Evolutionary conservation across 2,797 vertebrate species (phyloP).

Genomic region (Pogoniulus pusillus): DNA sequence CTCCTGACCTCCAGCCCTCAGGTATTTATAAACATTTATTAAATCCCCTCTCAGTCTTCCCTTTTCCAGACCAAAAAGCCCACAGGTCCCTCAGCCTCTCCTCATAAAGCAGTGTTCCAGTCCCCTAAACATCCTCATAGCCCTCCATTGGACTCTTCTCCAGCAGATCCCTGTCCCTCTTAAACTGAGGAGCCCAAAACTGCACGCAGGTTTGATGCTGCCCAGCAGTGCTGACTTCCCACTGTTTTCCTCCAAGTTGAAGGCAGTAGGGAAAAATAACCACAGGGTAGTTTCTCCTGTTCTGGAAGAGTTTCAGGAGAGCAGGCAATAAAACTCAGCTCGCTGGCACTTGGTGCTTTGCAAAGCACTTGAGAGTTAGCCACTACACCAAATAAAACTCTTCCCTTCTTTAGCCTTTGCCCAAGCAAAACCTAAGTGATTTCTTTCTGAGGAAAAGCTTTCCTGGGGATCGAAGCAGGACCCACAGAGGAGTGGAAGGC

Average conservation of each 20-base stretch:
- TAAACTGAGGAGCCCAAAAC: no score
- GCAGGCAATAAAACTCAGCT: not conserved
- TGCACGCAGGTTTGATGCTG: not conserved
- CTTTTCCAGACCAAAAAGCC: no score
- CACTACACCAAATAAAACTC: not conserved
- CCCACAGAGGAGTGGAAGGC: no score
- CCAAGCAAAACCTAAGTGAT: not conserved
- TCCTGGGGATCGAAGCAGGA: not conserved
- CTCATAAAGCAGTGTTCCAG: no score
- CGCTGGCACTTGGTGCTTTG: not conserved
- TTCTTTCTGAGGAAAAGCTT: not conserved
- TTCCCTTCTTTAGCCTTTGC: not conserved
- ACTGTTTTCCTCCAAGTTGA: not conserved
- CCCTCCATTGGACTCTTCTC: no score
- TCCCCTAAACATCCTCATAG: no score
- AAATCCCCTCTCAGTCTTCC: no score
- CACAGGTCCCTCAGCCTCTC: no score
- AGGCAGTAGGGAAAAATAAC: not conserved
- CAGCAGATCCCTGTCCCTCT: no score
- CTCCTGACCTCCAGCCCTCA: no score
- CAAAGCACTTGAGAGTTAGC: not conserved
- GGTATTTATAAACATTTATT: no score
- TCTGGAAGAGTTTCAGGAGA: not conserved
- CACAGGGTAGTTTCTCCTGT: not conserved
- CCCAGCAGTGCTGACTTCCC: no score